Percentiles rank a stretch among this genome's conserved stretches.
Conservation (phyloP, 2,888 invertebrate species). For the Lepidonotus clava region DNA sequence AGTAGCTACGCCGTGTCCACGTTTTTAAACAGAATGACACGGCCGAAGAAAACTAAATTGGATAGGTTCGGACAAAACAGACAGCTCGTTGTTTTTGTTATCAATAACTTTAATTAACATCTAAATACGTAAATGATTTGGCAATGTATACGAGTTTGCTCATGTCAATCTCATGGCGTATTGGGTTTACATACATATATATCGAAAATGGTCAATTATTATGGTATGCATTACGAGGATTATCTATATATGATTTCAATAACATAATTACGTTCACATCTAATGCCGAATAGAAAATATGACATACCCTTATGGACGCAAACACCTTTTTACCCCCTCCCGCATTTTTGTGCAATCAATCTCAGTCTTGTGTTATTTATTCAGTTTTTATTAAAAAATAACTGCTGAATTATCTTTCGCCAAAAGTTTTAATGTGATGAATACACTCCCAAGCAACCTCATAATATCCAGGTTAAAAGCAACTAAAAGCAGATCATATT, state of each 20-base stretch:
- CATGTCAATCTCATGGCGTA: conserved; percentile 8
- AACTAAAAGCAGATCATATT: neutral
- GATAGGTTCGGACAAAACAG: too few relatives aligned
- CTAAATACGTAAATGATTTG: neutral
- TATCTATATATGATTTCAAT: neutral
- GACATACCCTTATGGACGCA: neutral
- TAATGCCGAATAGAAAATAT: neutral
- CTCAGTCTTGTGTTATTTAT: neutral
- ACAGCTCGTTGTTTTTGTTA: neutral
- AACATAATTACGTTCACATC: neutral
- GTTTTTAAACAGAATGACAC: too few relatives aligned
- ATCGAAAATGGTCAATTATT: neutral
- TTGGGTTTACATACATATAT: too few relatives aligned
- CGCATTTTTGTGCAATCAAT: neutral
- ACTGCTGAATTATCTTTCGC: neutral
- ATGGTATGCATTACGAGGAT: neutral
- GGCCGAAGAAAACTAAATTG: too few relatives aligned
- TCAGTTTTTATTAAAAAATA: neutral
- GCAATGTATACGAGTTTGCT: conserved; percentile 19
- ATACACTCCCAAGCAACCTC: neutral
- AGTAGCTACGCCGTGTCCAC: too few relatives aligned
- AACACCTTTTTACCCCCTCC: neutral
- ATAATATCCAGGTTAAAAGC: neutral
- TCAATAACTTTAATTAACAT: conserved; percentile 17
- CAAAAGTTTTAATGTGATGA: neutral